A percentile compares a stretch with the other conserved stretches of the same genome.
phyloP scores from a whole-genome alignment of 2,113 vertebrate species.

The Mustelus asterias region DNA sequence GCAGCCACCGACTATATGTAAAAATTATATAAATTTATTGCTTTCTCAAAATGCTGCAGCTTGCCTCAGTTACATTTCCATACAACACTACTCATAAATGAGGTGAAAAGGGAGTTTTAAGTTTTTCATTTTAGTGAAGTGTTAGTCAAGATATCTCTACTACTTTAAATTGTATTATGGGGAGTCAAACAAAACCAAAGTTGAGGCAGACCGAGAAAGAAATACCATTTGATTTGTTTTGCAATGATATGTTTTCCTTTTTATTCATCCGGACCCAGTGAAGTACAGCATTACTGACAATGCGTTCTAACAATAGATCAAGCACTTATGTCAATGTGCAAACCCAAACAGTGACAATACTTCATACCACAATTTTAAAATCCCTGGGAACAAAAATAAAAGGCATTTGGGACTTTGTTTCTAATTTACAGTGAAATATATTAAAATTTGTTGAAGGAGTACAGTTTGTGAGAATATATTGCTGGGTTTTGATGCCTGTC shows the following conservation, averaged over 20 bases:
- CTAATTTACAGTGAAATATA: not conserved
- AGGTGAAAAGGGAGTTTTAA: not conserved
- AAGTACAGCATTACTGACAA: not conserved
- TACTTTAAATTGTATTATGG: not conserved
- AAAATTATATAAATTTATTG: not conserved
- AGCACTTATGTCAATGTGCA: not conserved
- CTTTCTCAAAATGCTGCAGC: not conserved
- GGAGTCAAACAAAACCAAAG: not conserved
- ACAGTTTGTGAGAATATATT: not conserved
- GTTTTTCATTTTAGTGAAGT: not conserved
- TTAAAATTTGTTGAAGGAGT: not conserved
- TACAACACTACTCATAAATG: not conserved
- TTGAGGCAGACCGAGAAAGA: not conserved
- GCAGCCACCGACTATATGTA: not conserved
- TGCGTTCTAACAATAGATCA: not conserved
- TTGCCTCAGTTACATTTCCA: not conserved
- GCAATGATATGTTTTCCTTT: not conserved
- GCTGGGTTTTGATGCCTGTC: not conserved
- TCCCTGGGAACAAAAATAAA: not conserved
- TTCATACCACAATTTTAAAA: not conserved
- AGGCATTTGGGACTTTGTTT: not conserved
- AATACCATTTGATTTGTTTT: not conserved
- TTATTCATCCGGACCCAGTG: not conserved
- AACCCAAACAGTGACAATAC: not conserved
- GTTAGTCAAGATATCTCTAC: not conserved